Percentiles rank a stretch among this genome's conserved stretches.
Conservation (phyloP, 2,113 vertebrate species). For the Narcine bancroftii region DNA sequence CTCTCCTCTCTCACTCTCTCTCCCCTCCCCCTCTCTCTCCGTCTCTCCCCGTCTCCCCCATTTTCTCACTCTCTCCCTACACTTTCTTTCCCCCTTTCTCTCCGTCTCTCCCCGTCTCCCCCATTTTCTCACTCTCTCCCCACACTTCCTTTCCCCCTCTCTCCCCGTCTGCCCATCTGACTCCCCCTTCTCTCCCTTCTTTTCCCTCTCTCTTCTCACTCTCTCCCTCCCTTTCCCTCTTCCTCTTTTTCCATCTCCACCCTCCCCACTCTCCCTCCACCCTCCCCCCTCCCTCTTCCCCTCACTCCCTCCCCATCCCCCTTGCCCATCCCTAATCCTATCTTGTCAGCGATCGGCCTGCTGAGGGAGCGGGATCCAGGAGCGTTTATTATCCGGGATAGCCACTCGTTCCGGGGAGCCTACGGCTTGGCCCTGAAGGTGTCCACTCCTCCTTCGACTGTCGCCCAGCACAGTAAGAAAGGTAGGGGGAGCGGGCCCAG, state of each 20-base stretch:
- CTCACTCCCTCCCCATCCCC: neutral
- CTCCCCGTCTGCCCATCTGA: neutral
- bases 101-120: neutral
- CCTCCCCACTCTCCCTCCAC: neutral
- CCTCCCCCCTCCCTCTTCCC: too few relatives aligned
- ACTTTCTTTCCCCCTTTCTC: too few relatives aligned
- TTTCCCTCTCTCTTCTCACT: constrained; percentile 7
- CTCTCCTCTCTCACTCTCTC: too few relatives aligned
- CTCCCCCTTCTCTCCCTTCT: neutral
- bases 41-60: neutral
- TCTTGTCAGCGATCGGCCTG: constrained; percentile 72
- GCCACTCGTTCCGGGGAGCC: constrained; percentile 91
- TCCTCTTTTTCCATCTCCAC: neutral
- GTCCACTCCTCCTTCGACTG: constrained; percentile 77
- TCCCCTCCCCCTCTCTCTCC: neutral
- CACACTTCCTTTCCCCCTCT: too few relatives aligned
- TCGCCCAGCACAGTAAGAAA: constrained; percentile 83
- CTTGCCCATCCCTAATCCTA: constrained; percentile 10
- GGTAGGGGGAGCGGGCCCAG: constrained; percentile 54
- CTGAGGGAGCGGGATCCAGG: constrained; percentile 84
- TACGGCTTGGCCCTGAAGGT: constrained; percentile 96
- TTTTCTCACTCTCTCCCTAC: rapidly evolving
- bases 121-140: too few relatives aligned
- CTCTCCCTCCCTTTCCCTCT: neutral
- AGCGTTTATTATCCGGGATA: constrained; percentile 92